Base-by-base conservation (phyloP, 2,888 invertebrate species). In the Zele albiditarsus region DNA sequence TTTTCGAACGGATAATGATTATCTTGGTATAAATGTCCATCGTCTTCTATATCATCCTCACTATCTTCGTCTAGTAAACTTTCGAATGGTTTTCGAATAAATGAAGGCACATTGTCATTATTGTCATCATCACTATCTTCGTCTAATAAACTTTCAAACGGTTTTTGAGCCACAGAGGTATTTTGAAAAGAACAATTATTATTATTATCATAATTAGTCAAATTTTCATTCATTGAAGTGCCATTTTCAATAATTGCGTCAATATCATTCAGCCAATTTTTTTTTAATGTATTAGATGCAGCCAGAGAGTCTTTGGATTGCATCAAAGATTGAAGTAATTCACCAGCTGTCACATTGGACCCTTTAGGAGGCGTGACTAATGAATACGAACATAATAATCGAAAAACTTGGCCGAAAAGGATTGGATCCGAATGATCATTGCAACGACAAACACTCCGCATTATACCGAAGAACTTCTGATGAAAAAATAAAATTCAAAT, bases 361-460 rank as follows among this genome's bases (percentile, higher is more conserved):
- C 80, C 78, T 73, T 72, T 79, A 27, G 78, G 78, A n/a, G 80
- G 80, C 27, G 78, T 80, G 1, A 79, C 74, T 25, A 80, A 63
- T 10, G 79, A 81, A 69, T 80, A 82, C 25, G 76, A 65, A n/a
- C 75, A 75, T 5, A 80, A 23, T 5, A 81, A 62, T 10, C 79
- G 71, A 66, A 69, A 80, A 6, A 80, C 76, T 80, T 82, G 78
- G 0, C 71, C 73, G 65, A 80, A 80, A 14, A 78, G 60, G 1
- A 42, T 63, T 12, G 78, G 57, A 73, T 79, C 77, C 1, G 80
- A 80, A 71, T 80, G 80, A 58, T 78, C 77, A 49, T 80, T 80
- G 8, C 74, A 76, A 10, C 79, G 78, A 49, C 79, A 81, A 33
- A 77, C 76, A 49, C 72, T 53, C 53, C 80, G 53, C 63, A 79